Conservation (phyloP, 1,140 invertebrate genomes). For the Steinernema khuongi region DNA sequence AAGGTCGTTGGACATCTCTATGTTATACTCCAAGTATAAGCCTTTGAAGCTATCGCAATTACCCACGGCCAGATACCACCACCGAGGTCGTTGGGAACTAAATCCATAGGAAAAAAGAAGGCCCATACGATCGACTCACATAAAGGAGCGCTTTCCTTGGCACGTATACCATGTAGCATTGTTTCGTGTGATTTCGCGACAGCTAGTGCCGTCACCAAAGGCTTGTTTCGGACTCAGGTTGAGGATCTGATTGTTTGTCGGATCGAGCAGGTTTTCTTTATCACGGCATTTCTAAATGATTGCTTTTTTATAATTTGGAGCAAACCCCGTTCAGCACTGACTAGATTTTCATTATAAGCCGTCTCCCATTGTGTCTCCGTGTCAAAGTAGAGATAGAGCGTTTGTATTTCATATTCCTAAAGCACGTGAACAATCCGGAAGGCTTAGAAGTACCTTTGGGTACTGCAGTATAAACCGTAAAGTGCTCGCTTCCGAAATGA, state of each 20-base stretch:
- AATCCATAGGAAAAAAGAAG: background rate
- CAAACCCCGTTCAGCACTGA: background rate
- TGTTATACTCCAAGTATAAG: background rate
- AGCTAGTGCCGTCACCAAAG: background rate
- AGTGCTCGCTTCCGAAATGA: background rate
- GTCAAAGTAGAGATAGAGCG: slow-evolving; percentile 1
- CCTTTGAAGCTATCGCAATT: background rate
- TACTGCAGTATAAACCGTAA: background rate
- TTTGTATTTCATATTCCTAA: background rate
- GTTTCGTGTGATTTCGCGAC: background rate
- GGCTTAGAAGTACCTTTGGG: background rate
- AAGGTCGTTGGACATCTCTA: background rate
- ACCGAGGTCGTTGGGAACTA: background rate
- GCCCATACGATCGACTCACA: background rate
- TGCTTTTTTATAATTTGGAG: background rate
- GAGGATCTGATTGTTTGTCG: background rate
- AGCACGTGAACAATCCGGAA: background rate
- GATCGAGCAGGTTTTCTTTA: background rate
- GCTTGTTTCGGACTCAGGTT: background rate
- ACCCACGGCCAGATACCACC: background rate
- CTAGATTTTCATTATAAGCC: background rate
- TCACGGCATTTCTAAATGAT: background rate
- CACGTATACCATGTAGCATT: background rate
- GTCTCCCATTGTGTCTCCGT: background rate
- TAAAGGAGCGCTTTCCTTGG: background rate